Conservation (phyloP, 1,140 invertebrate species). For the Oedothorax gibbosus region DNA sequence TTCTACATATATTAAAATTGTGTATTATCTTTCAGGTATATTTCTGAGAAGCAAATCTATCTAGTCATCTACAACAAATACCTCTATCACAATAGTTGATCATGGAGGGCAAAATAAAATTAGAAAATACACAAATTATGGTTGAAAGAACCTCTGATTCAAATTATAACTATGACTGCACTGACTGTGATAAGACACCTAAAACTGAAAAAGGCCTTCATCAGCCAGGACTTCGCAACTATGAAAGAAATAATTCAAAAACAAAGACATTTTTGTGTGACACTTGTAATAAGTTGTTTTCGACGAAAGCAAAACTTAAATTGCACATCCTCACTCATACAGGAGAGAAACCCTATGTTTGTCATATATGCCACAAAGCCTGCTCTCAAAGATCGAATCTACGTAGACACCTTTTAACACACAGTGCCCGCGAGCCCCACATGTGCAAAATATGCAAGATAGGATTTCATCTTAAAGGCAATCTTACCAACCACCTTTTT, state of each 20-base stretch:
- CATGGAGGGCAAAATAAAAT: too few species aligned
- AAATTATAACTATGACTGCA: too few species aligned
- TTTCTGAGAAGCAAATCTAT: too few species aligned
- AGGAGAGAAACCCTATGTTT: conserved; percentile 79
- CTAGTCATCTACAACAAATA: too few species aligned
- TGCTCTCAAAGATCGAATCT: conserved; percentile 11
- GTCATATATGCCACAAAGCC: conserved; percentile 77
- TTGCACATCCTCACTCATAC: conserved; percentile 82
- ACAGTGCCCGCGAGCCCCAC: conserved; percentile 72
- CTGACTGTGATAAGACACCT: too few species aligned
- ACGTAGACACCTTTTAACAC: conserved; percentile 77
- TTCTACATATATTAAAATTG: too few species aligned
- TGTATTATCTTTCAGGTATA: too few species aligned
- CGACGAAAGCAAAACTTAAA: conserved; percentile 77
- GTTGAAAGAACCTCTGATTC: too few species aligned
- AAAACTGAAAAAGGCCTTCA: too few species aligned
- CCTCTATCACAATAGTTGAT: too few species aligned
- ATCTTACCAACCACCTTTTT: conserved; percentile 73
- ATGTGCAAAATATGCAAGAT: conserved; percentile 73
- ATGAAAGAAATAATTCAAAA: conserved; percentile 75
- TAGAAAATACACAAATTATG: too few species aligned
- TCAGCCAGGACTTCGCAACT: too few species aligned
- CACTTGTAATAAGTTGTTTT: conserved; percentile 64
- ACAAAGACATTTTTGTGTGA: conserved; percentile 74
- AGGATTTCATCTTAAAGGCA: conserved; percentile 80